Base-by-base conservation (phyloP, 2,797 vertebrate species). In the Paedocypris micromegethes region DNA sequence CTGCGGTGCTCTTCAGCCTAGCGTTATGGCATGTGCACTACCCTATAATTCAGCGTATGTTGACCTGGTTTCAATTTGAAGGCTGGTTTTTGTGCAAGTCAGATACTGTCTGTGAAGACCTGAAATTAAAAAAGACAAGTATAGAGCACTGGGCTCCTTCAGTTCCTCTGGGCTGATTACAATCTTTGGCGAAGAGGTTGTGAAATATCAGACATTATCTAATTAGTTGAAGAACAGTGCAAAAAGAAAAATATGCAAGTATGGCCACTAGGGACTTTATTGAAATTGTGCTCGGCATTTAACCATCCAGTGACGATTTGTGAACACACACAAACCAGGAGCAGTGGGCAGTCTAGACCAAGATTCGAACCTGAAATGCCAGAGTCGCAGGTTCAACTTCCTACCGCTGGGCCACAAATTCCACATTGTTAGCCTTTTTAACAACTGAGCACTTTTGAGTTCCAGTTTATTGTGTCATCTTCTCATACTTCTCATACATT, bases 1-100 rank as follows among this genome's bases (percentile, higher is more conserved):
- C 60, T 58, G 51, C 68, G 52, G 60, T 69, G 2, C 42, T 63
- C 69, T 64, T 58, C 47, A 72, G 60, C 53, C 50, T 62, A 76
- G 65, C 55, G 73, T 78, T 78, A 73, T 66, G 47, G 49, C 45
- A 71, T 65, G 53, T 56, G 56, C 43, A 64, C 65, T 59, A 68
- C 68, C 68, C 72, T 76, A 62, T 74, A 76, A 78, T 78, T 75
- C 53, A 44, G 58, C 44, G 62, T 58, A 67, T 63, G 70, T 71
- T 74, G 64, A 76, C 72, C 74, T 70, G 65, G 57, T 70, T 72
- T 78, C 58, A 72, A 66, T 72, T 71, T 74, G 47, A 63, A 70
- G 60, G 54, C 58, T 53, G 48, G 54, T 65, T 40, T 54, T 52
- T 23, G 23, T 68, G 61, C 55, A 54, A 65, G 51, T 45, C n/a